Base-by-base conservation (phyloP, 92 coral and sea anemone genomes). In the Phenganax stokvisi region DNA sequence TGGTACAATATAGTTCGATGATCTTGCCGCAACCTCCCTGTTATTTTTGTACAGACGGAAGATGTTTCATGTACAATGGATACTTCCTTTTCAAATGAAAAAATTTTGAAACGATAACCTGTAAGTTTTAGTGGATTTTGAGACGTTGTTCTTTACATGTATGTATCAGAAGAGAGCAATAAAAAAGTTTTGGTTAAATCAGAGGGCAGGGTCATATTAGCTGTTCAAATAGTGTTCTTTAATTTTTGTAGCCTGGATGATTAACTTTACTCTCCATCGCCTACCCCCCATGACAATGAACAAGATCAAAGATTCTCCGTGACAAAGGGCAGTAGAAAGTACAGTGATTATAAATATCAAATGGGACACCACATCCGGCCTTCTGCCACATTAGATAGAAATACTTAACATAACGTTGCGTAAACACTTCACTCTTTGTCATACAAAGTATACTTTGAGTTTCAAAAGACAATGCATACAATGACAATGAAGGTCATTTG, bases 391-490 rank as follows among this genome's bases (percentile, higher is more conserved):
- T 28, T 59, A 8, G 37, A 44, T 20, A 12, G 70, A 17, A 28
- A 9, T 53, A 68, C 73, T 68, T 37, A 53, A 68, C 73, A 68
- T 68, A 30, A 68, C 37, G 12, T 68, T 29, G 73, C 73, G 73
- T 37, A 68, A 68, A 68, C 37, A 6, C 54, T 37, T 68, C 10
- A 7, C 47, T 68, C 54, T 68, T 68, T 68, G 73, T 68, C 53
- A 37, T 20, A 0, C 6, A 17, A 11, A 64, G 70, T 25, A 64
- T 16, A 64, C 44, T 64, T 64, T 64, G 70, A 25, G 17, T 20
- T 68, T 37, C 10, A 37, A 30, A 12, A 25, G 73, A 37, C 4
- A 30, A 37, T 30, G 15, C 73, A 67, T 10, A 6, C 30, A 10
- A 30, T 68, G 52, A 17, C 28, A 61, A 13, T 28, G 67, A 61